Conservation (phyloP, 2,888 invertebrate genomes). For the Odontocolon sp. region DNA sequence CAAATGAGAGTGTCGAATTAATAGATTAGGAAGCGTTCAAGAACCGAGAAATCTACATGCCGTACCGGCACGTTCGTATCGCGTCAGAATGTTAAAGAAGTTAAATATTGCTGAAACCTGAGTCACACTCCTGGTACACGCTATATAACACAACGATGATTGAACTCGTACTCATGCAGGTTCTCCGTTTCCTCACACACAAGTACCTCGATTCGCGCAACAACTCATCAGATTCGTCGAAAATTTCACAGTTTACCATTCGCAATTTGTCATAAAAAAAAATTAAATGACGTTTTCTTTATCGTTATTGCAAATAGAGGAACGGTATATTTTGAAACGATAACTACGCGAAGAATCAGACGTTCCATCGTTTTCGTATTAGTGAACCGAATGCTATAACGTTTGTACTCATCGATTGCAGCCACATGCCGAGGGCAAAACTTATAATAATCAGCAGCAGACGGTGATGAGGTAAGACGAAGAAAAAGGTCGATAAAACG, state of each 20-base stretch:
- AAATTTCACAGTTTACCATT: neutral
- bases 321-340: neutral
- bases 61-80: conserved; percentile 62
- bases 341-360: neutral
- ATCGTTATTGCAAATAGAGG: neutral
- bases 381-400: neutral
- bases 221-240: conserved; percentile 3
- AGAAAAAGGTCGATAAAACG: conserved; percentile 24
- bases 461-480: conserved; percentile 37
- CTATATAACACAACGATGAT: conserved; percentile 3
- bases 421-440: neutral
- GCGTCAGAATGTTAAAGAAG: conserved; percentile 73
- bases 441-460: conserved; percentile 1
- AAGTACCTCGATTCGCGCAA: conserved; percentile 10
- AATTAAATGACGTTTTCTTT: too few relatives aligned
- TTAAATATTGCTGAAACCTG: conserved; percentile 73
- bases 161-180: conserved; percentile 23
- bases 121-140: conserved; percentile 63
- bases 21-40: conserved; percentile 24
- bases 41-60: neutral
- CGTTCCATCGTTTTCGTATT: neutral
- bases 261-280: neutral
- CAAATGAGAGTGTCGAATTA: neutral
- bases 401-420: neutral
- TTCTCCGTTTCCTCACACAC: conserved; percentile 2